Evolutionary conservation across 2,888 invertebrate genomes (phyloP).

Genomic region (Tachina lurida): DNA sequence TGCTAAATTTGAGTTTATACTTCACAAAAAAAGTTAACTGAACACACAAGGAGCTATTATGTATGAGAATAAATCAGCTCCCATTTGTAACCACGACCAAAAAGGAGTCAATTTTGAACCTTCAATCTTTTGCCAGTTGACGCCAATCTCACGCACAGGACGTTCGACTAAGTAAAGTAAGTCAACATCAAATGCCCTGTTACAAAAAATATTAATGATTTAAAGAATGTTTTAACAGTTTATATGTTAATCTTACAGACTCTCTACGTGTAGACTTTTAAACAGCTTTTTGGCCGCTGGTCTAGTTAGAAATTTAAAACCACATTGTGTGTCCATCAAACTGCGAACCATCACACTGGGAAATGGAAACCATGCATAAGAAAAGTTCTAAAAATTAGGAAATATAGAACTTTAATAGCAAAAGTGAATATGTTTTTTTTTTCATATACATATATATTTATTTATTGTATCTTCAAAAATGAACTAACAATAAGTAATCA

Average conservation of each 20-base stretch:
- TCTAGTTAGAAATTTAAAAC: slow-evolving; percentile 97
- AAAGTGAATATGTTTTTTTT: too few relatives aligned
- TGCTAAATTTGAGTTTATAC: too few relatives aligned
- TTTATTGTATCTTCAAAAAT: too few relatives aligned
- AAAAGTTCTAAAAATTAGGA: slow-evolving; percentile 88
- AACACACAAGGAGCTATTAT: slow-evolving; percentile 14
- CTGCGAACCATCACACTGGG: slow-evolving; percentile 96
- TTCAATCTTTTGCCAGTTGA: slow-evolving; percentile 98
- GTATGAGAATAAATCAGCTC: slow-evolving; percentile 89
- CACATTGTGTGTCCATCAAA: slow-evolving; percentile 98
- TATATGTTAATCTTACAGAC: slow-evolving; percentile 88
- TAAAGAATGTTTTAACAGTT: neutral
- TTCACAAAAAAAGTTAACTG: neutral
- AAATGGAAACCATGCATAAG: slow-evolving; percentile 99
- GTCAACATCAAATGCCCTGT: slow-evolving; percentile 99
- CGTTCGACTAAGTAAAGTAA: slow-evolving; percentile 95
- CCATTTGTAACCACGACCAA: slow-evolving; percentile 99
- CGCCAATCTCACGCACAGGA: slow-evolving; percentile 94
- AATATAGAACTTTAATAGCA: neutral
- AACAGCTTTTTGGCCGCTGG: slow-evolving; percentile 91
- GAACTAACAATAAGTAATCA: too few relatives aligned
- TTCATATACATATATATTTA: too few relatives aligned
- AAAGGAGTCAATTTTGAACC: slow-evolving; percentile 95
- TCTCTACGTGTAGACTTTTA: slow-evolving; percentile 94
- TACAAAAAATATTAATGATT: slow-evolving; percentile 21